Evolutionary conservation across 2,888 invertebrate species (phyloP), one percentile per base, ranked within the genome.

Genomic region (Melanostoma scalare): DNA sequence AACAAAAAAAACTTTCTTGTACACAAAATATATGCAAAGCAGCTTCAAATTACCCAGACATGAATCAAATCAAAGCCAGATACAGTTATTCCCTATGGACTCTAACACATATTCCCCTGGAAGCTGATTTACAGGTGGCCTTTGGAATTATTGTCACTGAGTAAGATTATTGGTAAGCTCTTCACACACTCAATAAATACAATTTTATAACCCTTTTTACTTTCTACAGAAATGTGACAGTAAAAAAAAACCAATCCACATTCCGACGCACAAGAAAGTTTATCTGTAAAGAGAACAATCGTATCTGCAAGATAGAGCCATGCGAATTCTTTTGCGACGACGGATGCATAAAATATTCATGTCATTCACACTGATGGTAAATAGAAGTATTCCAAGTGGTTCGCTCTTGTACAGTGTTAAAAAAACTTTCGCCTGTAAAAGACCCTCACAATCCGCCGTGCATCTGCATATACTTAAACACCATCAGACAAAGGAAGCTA

Each of bases 271-370:
- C 20, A 20, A 20, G 20, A 20, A 20, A 20, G 20, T 20, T 20
- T 20, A 20, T 20, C 20, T 30, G 6, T 5, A 8, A 60, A 69
- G 68, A 63, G 50, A 68, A 61, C 30, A 56, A 50, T 61, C n/a
- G 9, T 2, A 56, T 69, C 56, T 71, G n/a, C 9, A 38, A 63
- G 61, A 61, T 56, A 48, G 10, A 73, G 20, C 20, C 56, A 74
- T 65, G 82, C 82, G 10, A 78, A 77, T 55, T 82, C 58, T 65
- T 65, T 69, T 20, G 20, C 20, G 20, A 55, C 53, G 69, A 65
- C 40, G 53, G 65, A 65, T 74, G 77, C 65, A 77, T 77, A 78
- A 81, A 82, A 53, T 82, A 82, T 82, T 73, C 82, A 60, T 65
- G 61, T 68, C 82, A 73, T 63, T 72, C 72, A 50, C 56, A 53